Evolutionary conservation across 2,797 vertebrate species (phyloP), one percentile per base, ranked within the genome.

Genomic region (Notamacropus eugenii): DNA sequence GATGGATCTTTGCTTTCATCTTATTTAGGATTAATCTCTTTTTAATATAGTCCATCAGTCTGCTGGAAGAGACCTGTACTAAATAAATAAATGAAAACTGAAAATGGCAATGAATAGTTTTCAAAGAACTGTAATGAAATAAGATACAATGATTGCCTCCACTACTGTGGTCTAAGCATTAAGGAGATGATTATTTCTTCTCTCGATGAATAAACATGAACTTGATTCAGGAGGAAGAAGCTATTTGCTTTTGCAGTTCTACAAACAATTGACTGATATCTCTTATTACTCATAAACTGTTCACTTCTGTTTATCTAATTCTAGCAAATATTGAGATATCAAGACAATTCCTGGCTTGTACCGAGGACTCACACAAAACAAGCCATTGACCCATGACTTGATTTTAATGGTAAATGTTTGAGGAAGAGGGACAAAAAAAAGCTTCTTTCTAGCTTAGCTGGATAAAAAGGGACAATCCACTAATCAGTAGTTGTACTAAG

Each of bases 281-380:
- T 96, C 22, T 96, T 95, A 34, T 11, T 96, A 29, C 96, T 95
- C 54, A 67, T 97, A 92, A 52, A 94, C 74, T 93, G 58, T 94
- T 57, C 97, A 97, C 54, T 95, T 97, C 91, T 95, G 82, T 93
- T 97, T 90, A 97, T 94, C 57, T 74, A 90, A 46, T 93, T 95
- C 96, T 54, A 59, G 28, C 97, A 94, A 97, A 91, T 54, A 95
- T 52, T 92, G 54, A 97, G 74, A 98, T 96, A 97, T 96, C 56
- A 96, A 92, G 96, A 93, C 95, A 92, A 96, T 95, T 87, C 93
- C 5, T 0, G 0, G 46, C 27, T 90, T 50, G 56, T n/a, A 27
- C 34, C 11, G 90, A 22, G 92, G 58, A 93, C 8, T 55, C 90
- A 28, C 67, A 93, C 5, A 55, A 93, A 91, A 40, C 50, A 90